These are phyloP conservation scores for Pachypsylla venusta DNA, from an alignment of 1,140 invertebrate species.

Conservation along the genomic window DNA sequence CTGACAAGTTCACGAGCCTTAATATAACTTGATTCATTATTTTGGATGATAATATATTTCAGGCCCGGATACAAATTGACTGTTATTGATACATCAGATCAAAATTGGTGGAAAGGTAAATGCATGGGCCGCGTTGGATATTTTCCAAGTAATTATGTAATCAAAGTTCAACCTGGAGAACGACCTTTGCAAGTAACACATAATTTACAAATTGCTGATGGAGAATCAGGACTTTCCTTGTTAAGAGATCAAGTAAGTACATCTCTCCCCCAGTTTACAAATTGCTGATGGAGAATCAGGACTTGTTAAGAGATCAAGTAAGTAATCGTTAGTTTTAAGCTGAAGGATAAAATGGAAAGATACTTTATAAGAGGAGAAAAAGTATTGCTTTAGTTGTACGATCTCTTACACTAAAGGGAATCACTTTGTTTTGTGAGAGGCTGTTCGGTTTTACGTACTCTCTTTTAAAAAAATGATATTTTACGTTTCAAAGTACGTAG, in stretches of 20 bases:
- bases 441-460: too few species aligned
- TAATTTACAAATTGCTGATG: conserved; percentile 48
- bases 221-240: conserved; percentile 41
- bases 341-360: too few species aligned
- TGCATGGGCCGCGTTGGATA: conserved; percentile 80
- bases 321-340: too few species aligned
- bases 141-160: conserved; percentile 89
- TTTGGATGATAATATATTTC: conserved; percentile 16
- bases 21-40: too few species aligned
- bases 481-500: too few species aligned
- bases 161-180: conserved; percentile 74
- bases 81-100: conserved; percentile 84
- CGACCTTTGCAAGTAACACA: conserved; percentile 69
- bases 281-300: conserved; percentile 43
- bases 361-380: too few species aligned
- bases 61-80: conserved; percentile 88
- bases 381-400: too few species aligned
- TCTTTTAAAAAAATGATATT: too few species aligned
- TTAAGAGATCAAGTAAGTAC: conserved; percentile 47
- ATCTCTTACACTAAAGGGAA: too few species aligned
- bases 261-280: conserved; percentile 45
- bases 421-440: too few species aligned
- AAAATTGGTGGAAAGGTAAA: conserved; percentile 95
- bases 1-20: too few species aligned
- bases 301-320: conserved; percentile 51